Evolutionary conservation across 2,888 invertebrate species (phyloP).

Genomic region (Sinelater perroti): DNA sequence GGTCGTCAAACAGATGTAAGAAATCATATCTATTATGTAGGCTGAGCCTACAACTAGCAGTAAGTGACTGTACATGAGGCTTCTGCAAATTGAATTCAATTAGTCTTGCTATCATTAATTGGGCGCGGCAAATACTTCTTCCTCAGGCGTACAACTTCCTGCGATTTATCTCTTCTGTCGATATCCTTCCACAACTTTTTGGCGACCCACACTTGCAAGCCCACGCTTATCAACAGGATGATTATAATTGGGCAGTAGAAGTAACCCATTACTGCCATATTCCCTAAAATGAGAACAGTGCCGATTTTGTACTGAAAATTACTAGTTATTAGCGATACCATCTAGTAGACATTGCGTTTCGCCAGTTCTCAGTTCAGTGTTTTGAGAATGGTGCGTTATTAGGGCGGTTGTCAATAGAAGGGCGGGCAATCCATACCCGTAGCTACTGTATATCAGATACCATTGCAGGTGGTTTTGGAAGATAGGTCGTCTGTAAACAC

Average conservation of each 20-base stretch:
- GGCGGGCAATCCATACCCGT: conserved; percentile 69
- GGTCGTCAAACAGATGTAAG: neutral
- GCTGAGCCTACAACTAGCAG: neutral
- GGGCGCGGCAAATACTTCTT: conserved; percentile 22
- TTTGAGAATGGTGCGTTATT: conserved; percentile 64
- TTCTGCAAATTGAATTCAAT: conserved; percentile 3
- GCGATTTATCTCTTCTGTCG: conserved; percentile 59
- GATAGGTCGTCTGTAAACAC: conserved; percentile 51
- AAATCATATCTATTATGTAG: neutral
- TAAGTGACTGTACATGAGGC: neutral
- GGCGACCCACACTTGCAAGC: conserved; percentile 68
- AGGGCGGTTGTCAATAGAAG: conserved; percentile 64
- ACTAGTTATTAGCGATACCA: conserved; percentile 59
- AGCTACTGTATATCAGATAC: conserved; percentile 64
- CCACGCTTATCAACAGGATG: conserved; percentile 65
- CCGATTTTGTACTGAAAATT: neutral
- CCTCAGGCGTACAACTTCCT: conserved; percentile 3
- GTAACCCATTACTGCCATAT: conserved; percentile 67
- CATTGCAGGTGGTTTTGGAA: conserved; percentile 64
- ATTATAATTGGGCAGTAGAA: conserved; percentile 74
- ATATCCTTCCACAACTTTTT: conserved; percentile 65
- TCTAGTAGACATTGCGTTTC: conserved; percentile 70
- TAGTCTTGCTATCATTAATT: neutral
- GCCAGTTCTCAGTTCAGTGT: conserved; percentile 65
- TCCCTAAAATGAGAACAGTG: neutral